These are phyloP conservation scores for Probaryconus sp. DNA, from an alignment of 1,140 invertebrate species.

Conservation along the genomic window DNA sequence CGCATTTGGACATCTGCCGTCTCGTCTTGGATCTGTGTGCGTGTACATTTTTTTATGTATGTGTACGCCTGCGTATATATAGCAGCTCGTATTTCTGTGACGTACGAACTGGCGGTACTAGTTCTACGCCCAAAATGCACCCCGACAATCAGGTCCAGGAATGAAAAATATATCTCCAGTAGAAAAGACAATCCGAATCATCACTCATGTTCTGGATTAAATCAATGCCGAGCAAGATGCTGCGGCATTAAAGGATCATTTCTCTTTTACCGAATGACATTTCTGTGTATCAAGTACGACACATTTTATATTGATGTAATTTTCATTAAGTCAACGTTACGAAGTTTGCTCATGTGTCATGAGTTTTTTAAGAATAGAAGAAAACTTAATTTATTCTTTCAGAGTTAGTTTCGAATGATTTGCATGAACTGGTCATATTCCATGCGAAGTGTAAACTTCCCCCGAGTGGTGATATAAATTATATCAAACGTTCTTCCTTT, in stretches of 20 bases:
- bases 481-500: background rate
- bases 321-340: too few species aligned
- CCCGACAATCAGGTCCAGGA: conserved; percentile 49
- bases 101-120: conserved; percentile 45
- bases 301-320: too few species aligned
- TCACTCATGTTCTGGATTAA: conserved; percentile 5
- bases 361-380: too few species aligned
- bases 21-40: conserved; percentile 54
- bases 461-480: too few species aligned
- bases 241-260: conserved; percentile 4
- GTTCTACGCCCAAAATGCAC: conserved; percentile 28
- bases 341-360: too few species aligned
- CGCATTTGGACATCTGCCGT: conserved; percentile 77
- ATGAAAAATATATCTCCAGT: conserved; percentile 29
- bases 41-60: conserved; percentile 22
- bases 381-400: too few species aligned
- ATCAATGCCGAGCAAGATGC: background rate
- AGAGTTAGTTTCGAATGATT: too few species aligned
- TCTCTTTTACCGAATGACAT: too few species aligned
- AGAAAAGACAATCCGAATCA: conserved; percentile 7
- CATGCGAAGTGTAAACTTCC: too few species aligned
- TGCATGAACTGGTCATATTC: too few species aligned
- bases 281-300: too few species aligned
- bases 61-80: conserved; percentile 29
- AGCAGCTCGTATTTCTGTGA: conserved; percentile 58